Base-by-base conservation (phyloP, 92 coral and sea anemone species). In the Hydrozoanthus gracilis region DNA sequence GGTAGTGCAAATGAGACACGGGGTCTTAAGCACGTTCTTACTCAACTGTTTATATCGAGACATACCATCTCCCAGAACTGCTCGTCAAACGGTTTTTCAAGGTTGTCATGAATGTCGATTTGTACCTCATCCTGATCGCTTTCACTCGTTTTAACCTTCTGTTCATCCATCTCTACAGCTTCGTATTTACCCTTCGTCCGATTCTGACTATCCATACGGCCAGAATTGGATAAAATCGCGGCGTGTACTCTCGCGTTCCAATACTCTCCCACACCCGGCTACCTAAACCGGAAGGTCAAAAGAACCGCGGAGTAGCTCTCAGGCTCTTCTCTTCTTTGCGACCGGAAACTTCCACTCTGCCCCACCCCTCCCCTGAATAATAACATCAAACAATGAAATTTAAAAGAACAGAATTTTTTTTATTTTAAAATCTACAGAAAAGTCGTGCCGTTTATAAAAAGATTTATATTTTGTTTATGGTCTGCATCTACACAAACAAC, bases 41-140 rank as follows among this genome's bases (percentile, higher is more conserved):
- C 39, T 27, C 39, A 27, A 27, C 39, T 27, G 39, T 27, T 27
- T 2, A 27, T 27, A 27, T 27, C 39, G 39, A 2, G 0, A 27
- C 39, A 27, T 79, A 96, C 98, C 98, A 94, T 89, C 86, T 82
- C 83, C 98, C 98, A 96, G 62, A 96, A 96, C 10, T 93, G 88
- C 58, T 95, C 98, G 68, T 96, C 93, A 71, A 94, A 93, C 13
- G 98, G 98, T 45, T 90, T 80, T 70, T 96, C 98, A 68, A 96
- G 54, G 50, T 71, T 90, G 47, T 93, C 88, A 56, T 80, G 85
- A 46, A 80, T 52, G 49, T 80, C 74, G 13, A 80, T 64, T 77
- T 91, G 84, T 87, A 50, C 71, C 15, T 89, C 88, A 35, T 91
- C 95, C 15, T 82, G 78, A 8, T 68, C 87, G 14, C 82, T 83